These are phyloP conservation scores for Grapholita molesta DNA, from an alignment of 1,140 invertebrate species.

Conservation along the genomic window DNA sequence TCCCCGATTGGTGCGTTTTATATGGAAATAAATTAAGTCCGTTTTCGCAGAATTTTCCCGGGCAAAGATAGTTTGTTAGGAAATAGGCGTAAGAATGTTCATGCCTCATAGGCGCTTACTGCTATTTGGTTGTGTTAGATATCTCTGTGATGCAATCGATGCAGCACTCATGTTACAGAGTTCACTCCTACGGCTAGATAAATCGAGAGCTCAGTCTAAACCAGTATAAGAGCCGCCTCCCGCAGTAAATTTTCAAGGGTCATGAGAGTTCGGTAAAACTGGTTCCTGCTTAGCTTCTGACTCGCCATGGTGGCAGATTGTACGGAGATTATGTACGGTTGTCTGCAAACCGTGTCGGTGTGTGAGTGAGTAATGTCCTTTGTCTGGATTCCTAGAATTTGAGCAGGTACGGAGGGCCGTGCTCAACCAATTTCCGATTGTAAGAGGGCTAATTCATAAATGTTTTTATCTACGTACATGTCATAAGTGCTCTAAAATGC, in stretches of 20 bases:
- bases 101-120: neutral
- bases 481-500: too few relatives aligned
- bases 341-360: neutral
- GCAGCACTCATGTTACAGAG: neutral
- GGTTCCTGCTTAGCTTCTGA: neutral
- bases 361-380: neutral
- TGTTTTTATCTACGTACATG: too few relatives aligned
- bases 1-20: neutral
- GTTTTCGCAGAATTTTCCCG: neutral
- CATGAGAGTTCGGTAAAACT: neutral
- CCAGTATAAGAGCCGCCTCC: neutral
- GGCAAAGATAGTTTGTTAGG: neutral
- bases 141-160: neutral
- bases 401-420: neutral
- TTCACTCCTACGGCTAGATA: neutral
- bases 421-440: neutral
- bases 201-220: neutral
- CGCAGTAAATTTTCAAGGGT: neutral
- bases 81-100: neutral
- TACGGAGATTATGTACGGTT: neutral
- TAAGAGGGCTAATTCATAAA: neutral
- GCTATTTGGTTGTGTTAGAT: neutral
- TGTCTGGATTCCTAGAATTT: neutral
- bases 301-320: neutral
- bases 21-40: conserved; percentile 1